These are phyloP conservation scores for Aphis craccivora DNA, from an alignment of 1,140 invertebrate species.

Conservation along the genomic window DNA sequence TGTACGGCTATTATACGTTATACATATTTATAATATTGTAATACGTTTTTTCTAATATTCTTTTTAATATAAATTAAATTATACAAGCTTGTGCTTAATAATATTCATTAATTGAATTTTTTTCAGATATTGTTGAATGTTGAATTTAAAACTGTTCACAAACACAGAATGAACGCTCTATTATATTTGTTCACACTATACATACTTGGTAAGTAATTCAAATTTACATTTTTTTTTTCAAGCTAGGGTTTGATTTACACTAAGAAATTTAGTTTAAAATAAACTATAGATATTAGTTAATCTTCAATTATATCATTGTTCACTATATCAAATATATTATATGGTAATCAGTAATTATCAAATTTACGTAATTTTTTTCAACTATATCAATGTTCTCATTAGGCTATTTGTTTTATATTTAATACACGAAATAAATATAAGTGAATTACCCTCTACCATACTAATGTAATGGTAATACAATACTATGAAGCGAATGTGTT, in stretches of 20 bases:
- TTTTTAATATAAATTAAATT: not conserved
- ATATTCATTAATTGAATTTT: not conserved
- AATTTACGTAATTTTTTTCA: not conserved
- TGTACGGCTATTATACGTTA: not conserved
- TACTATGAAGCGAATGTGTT: not conserved
- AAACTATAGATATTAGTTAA: not conserved
- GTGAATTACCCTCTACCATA: not conserved
- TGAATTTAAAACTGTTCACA: not conserved
- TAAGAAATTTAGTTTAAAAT: not conserved
- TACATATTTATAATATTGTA: not conserved
- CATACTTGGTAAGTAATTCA: conserved; percentile 36
- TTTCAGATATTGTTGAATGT: conserved; percentile 8
- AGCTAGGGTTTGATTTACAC: not conserved
- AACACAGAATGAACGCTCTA: conserved; percentile 15
- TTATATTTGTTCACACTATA: conserved; percentile 8
- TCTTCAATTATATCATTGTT: not conserved
- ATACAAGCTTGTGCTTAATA: not conserved
- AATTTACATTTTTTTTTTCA: not conserved
- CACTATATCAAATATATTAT: not conserved
- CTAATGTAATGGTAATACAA: not conserved
- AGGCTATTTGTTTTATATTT: not conserved
- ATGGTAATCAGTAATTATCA: not conserved
- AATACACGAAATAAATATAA: not conserved
- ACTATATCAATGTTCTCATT: not conserved
- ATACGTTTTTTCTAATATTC: not conserved